phyloP scores from a whole-genome alignment of 2,888 invertebrate species.

The Blera fallax region DNA sequence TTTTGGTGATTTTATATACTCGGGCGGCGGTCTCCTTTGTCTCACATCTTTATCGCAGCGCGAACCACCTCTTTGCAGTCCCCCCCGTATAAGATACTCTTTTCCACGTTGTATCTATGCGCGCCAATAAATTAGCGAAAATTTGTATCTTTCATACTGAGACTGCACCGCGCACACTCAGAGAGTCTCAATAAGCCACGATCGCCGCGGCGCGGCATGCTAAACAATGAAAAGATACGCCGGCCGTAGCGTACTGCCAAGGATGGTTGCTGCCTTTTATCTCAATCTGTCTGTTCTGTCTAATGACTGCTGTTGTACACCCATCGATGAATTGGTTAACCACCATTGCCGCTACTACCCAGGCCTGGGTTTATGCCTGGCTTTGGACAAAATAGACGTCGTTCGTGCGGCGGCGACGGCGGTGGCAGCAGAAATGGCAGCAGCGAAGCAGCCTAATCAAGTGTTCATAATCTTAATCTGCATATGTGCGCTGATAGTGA shows the following conservation, averaged over 20 bases:
- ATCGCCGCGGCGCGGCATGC: neutral
- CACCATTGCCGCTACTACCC: constrained; percentile 46
- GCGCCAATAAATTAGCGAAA: constrained; percentile 71
- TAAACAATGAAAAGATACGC: constrained; percentile 50
- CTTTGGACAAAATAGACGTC: constrained; percentile 43
- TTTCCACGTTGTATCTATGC: constrained; percentile 52
- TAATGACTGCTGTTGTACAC: constrained; percentile 73
- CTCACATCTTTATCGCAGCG: constrained; percentile 32
- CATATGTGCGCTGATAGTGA: constrained; percentile 71
- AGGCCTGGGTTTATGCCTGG: neutral
- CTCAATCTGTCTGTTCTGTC: constrained; percentile 72
- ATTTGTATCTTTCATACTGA: constrained; percentile 62
- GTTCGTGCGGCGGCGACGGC: constrained; percentile 27
- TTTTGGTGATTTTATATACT: constrained; percentile 43
- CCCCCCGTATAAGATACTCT: neutral
- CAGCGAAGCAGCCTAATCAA: constrained; percentile 59
- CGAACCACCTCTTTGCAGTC: constrained; percentile 20
- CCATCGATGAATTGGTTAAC: constrained; percentile 73
- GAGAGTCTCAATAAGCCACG: constrained; percentile 47
- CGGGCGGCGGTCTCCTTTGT: constrained; percentile 54
- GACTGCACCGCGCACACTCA: neutral
- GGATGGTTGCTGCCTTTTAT: constrained; percentile 70
- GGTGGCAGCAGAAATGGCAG: too few species aligned
- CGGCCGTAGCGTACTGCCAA: constrained; percentile 37
- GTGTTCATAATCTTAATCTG: constrained; percentile 73